Percentiles rank a stretch among this genome's conserved stretches.
phyloP scores from a whole-genome alignment of 2,113 vertebrate genomes.

The Delphinapterus leucas region DNA sequence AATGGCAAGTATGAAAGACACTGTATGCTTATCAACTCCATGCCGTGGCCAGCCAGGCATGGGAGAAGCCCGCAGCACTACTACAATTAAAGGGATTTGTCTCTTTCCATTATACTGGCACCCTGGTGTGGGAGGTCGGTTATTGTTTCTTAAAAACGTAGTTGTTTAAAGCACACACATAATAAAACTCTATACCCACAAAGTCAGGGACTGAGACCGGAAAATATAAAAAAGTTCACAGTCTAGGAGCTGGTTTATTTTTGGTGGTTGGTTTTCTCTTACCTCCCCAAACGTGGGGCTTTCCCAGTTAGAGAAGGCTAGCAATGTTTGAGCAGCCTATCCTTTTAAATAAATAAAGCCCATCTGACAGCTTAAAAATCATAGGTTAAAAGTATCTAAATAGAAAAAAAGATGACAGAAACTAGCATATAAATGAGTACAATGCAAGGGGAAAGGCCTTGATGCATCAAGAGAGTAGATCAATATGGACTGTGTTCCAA shows the following conservation, averaged over 20 bases:
- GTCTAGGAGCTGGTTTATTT: neutral
- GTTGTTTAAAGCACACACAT: neutral
- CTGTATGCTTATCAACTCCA: constrained; percentile 78
- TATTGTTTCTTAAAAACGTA: constrained; percentile 30
- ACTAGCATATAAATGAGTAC: neutral
- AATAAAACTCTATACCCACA: neutral
- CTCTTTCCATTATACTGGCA: constrained; percentile 62
- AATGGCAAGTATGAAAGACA: constrained; percentile 78
- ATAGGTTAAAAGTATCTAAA: constrained; percentile 13
- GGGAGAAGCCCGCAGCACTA: constrained; percentile 63
- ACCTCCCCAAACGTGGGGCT: neutral
- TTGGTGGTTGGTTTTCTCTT: neutral
- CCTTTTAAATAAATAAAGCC: constrained; percentile 39
- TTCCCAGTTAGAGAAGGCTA: neutral
- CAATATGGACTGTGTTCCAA: neutral
- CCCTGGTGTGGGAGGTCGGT: neutral
- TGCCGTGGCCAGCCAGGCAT: constrained; percentile 75
- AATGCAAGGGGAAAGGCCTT: neutral
- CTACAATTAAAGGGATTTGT: constrained; percentile 73
- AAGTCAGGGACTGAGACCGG: neutral
- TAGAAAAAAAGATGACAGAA: constrained; percentile 5
- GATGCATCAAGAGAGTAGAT: neutral
- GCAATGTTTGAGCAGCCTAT: neutral
- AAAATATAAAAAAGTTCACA: neutral
- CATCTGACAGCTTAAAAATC: constrained; percentile 37